Evolutionary conservation across 2,113 vertebrate genomes (phyloP).

Genomic region (Eretmochelys imbricata): DNA sequence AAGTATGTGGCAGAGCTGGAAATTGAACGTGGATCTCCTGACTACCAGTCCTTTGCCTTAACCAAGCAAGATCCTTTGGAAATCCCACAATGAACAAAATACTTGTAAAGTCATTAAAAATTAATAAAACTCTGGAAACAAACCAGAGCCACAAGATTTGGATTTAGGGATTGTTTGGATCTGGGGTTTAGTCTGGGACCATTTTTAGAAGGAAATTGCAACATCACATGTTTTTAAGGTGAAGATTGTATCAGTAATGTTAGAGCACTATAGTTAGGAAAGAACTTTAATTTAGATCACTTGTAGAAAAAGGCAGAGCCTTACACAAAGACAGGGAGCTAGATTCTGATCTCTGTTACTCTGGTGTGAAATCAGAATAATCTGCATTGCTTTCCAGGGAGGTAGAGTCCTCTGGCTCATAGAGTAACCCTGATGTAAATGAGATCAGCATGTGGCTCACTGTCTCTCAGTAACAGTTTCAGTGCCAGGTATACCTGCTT

Average conservation of each 20-base stretch:
- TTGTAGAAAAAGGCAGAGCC: neutral
- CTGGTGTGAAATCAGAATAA: conserved; percentile 44
- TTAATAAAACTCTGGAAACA: neutral
- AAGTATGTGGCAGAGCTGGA: neutral
- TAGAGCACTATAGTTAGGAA: neutral
- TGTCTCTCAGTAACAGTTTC: neutral
- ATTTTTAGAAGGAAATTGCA: neutral
- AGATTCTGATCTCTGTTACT: conserved; percentile 16
- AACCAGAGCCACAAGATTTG: rapidly evolving
- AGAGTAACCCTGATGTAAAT: neutral
- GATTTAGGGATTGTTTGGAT: neutral
- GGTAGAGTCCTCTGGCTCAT: neutral
- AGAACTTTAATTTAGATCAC: neutral
- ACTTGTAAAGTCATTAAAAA: neutral
- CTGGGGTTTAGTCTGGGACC: neutral
- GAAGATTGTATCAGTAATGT: neutral
- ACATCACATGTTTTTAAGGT: neutral
- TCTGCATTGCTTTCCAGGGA: rapidly evolving
- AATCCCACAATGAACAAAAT: neutral
- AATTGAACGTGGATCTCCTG: neutral
- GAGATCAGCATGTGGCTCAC: neutral
- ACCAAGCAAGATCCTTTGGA: neutral
- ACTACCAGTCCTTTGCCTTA: neutral
- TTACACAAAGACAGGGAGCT: neutral
- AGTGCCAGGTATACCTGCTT: rapidly evolving